phyloP scores from a whole-genome alignment of 1,140 invertebrate genomes.

The Trachymyrmex septentrionalis region DNA sequence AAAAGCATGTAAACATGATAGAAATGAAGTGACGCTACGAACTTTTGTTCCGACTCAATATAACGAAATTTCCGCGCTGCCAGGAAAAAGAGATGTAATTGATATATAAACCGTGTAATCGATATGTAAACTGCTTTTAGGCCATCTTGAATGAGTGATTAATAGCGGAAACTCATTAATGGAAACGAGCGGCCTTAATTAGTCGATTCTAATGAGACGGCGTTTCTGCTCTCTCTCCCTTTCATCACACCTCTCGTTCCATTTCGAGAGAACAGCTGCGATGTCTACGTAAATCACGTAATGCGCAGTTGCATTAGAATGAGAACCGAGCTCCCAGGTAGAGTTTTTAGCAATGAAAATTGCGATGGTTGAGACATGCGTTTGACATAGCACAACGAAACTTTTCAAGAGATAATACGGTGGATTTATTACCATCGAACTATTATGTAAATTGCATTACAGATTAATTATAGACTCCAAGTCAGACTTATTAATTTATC shows the following conservation, averaged over 20 bases:
- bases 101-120: slow-evolving; percentile 51
- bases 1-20: no score
- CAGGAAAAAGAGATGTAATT: no score
- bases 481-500: slow-evolving; percentile 12
- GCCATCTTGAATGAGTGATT: slow-evolving; percentile 43
- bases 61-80: not conserved
- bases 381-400: not conserved
- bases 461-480: not conserved
- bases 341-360: slow-evolving; percentile 23
- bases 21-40: no score
- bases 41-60: no score
- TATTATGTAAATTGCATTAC: not conserved
- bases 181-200: slow-evolving; percentile 68
- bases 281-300: slow-evolving; percentile 46
- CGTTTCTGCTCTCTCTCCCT: slow-evolving; percentile 5
- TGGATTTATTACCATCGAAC: not conserved
- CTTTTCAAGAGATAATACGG: not conserved
- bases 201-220: slow-evolving; percentile 64
- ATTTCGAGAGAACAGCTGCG: slow-evolving; percentile 25
- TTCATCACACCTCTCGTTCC: not conserved
- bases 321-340: not conserved
- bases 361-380: not conserved
- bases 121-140: slow-evolving; percentile 18
- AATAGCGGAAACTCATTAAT: slow-evolving; percentile 67
- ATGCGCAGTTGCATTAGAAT: not conserved